Conservation (phyloP, 1,140 invertebrate genomes). For the Hermatobates lingyangjiaoensis region DNA sequence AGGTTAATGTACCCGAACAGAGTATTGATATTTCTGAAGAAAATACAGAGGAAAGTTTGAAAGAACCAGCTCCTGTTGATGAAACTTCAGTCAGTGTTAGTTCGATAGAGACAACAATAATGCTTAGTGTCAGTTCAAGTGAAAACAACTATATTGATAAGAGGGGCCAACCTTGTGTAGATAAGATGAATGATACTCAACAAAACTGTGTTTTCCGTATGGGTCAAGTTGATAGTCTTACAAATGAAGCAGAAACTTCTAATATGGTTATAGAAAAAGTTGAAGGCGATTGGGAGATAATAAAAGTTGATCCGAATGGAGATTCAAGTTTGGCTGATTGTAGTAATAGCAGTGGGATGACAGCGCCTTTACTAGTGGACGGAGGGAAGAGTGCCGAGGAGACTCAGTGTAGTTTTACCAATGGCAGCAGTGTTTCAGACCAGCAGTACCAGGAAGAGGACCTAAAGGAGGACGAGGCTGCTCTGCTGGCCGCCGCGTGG, state of each 20-base stretch:
- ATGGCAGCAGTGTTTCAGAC: not conserved
- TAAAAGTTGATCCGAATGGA: constrained; percentile 12
- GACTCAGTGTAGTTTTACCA: not conserved
- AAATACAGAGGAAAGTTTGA: constrained; percentile 7
- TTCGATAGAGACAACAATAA: not conserved
- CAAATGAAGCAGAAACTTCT: too few relatives aligned
- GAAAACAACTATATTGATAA: constrained; percentile 14
- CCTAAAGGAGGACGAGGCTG: constrained; percentile 13
- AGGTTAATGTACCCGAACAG: not conserved
- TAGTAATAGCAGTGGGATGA: too few relatives aligned
- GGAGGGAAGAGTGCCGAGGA: not conserved
- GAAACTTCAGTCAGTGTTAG: constrained; percentile 1
- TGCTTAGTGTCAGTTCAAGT: constrained; percentile 4
- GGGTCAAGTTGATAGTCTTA: constrained; percentile 9
- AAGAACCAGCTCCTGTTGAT: constrained; percentile 11
- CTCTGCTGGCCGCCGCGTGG: constrained; percentile 22
- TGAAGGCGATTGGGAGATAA: constrained; percentile 12
- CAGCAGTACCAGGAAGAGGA: not conserved
- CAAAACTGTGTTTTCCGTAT: not conserved
- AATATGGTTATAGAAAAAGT: too few relatives aligned
- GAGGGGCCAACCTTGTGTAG: constrained; percentile 9
- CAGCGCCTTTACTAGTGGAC: not conserved
- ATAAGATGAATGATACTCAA: not conserved
- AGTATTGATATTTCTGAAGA: not conserved
- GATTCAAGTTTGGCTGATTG: constrained; percentile 6